Conservation (phyloP, 53 echinoderm and acorn worm genomes). For the Apostichopus leukothele region DNA sequence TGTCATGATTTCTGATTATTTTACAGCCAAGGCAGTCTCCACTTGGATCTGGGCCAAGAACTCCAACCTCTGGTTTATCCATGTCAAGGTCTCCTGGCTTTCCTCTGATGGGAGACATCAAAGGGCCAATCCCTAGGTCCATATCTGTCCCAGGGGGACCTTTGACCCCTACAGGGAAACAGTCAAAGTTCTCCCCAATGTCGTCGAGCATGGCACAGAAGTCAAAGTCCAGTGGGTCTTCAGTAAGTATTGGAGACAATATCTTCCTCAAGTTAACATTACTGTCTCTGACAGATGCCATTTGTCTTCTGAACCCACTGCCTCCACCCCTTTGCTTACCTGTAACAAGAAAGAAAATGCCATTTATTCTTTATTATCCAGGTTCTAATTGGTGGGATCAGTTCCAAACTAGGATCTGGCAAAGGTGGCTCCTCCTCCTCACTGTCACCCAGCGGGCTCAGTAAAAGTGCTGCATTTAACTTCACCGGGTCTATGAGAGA, state of each 20-base stretch:
- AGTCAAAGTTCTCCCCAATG: slow-evolving; percentile 11
- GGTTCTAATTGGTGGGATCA: background rate
- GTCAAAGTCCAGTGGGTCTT: slow-evolving; percentile 21
- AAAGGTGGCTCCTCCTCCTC: background rate
- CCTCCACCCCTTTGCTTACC: no score
- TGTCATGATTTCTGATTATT: background rate
- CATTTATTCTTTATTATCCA: no score
- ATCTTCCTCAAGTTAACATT: no score
- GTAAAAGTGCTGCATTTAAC: background rate
- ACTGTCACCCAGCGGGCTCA: slow-evolving; percentile 1
- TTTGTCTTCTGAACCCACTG: no score
- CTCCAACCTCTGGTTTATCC: slow-evolving; percentile 18
- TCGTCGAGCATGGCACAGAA: slow-evolving; percentile 11
- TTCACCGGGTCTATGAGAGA: slow-evolving; percentile 29
- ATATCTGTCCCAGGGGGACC: slow-evolving; percentile 16
- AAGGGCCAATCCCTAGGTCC: slow-evolving; percentile 24
- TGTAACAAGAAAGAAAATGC: no score
- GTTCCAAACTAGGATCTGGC: slow-evolving; percentile 5
- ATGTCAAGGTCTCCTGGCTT: slow-evolving; percentile 5
- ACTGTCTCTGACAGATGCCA: no score
- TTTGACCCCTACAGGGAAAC: slow-evolving; percentile 6
- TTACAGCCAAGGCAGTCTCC: slow-evolving; percentile 34
- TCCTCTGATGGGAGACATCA: background rate
- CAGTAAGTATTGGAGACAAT: background rate
- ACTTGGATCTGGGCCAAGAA: slow-evolving; percentile 15